These are phyloP conservation scores for Phyllotis vaccarum DNA, from an alignment of 2,797 vertebrate genomes.

Conservation along the genomic window DNA sequence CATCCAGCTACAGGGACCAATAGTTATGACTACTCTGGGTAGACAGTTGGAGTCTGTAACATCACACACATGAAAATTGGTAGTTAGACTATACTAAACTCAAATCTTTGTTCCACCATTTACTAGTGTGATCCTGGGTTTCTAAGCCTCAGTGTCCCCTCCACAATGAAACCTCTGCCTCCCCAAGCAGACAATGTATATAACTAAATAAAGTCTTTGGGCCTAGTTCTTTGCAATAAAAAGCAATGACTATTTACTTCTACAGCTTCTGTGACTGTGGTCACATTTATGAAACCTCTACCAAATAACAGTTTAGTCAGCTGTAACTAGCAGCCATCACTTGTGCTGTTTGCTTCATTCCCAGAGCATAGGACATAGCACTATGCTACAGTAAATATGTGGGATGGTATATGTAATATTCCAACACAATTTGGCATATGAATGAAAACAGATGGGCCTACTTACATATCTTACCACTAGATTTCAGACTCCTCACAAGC, in stretches of 20 bases:
- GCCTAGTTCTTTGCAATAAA: not conserved
- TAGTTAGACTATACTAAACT: conserved; percentile 31
- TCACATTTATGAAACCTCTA: conserved; percentile 26
- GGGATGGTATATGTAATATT: not conserved
- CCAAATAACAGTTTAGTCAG: conserved; percentile 19
- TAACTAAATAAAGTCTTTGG: not conserved
- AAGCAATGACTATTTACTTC: not conserved
- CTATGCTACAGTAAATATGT: not conserved
- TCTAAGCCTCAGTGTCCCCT: not conserved
- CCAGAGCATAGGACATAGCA: not conserved
- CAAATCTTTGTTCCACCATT: not conserved
- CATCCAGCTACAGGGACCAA: not conserved
- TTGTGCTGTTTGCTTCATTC: not conserved
- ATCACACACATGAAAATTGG: conserved; percentile 46
- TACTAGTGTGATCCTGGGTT: not conserved
- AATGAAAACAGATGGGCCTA: not conserved
- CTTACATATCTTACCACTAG: not conserved
- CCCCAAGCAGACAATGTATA: not conserved
- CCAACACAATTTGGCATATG: not conserved
- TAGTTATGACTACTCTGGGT: not conserved
- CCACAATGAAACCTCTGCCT: not conserved
- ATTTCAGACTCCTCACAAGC: not conserved
- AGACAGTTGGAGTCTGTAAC: not conserved
- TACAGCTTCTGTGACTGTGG: not conserved
- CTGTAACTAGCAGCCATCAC: not conserved